Evolutionary conservation across 2,113 vertebrate species (phyloP).

Genomic region (Grallaria varia): DNA sequence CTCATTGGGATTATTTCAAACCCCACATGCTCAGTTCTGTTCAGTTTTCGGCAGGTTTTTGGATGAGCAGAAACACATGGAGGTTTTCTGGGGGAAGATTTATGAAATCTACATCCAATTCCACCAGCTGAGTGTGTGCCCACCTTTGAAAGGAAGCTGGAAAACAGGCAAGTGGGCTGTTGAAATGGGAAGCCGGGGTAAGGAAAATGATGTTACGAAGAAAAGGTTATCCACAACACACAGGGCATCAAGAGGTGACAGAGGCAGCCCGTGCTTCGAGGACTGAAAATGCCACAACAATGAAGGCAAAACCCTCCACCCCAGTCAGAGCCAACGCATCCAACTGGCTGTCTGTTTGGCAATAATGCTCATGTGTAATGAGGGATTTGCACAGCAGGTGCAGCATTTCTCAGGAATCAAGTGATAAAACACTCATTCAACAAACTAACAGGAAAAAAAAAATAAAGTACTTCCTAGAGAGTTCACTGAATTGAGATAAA

Average conservation of each 20-base stretch:
- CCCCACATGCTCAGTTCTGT: neutral
- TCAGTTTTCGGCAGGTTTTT: neutral
- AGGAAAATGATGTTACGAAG: neutral
- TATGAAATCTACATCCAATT: neutral
- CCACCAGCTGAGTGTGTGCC: neutral
- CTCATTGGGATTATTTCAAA: neutral
- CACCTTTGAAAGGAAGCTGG: neutral
- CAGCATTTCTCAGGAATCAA: neutral
- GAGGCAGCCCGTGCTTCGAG: neutral
- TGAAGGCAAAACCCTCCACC: neutral
- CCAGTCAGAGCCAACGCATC: neutral
- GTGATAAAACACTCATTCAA: neutral
- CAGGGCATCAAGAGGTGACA: neutral
- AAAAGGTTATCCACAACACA: neutral
- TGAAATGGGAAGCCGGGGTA: neutral
- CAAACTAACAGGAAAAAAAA: neutral
- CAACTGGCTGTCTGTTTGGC: neutral
- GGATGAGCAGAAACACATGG: neutral
- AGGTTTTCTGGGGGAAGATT: neutral
- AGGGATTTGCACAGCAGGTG: neutral
- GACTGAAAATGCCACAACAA: neutral
- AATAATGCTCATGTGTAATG: accelerated
- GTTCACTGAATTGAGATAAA: neutral
- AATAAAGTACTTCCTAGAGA: neutral
- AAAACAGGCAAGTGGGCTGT: neutral